Evolutionary conservation across 2,113 vertebrate genomes (phyloP).

Genomic region (Lucifuga dentata): DNA sequence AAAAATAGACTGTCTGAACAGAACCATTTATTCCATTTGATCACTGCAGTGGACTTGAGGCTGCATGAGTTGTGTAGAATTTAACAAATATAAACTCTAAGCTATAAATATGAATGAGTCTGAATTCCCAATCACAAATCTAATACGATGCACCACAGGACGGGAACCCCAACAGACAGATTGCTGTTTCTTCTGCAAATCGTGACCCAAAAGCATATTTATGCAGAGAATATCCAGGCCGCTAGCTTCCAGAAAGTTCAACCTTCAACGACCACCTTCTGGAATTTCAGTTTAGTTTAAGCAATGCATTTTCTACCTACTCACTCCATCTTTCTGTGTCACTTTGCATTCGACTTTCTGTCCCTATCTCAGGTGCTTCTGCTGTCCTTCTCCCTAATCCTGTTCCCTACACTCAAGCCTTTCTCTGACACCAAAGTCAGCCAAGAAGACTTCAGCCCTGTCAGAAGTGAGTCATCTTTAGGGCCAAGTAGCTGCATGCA

Average conservation of each 20-base stretch:
- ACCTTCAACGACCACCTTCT: too few relatives aligned
- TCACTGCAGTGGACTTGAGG: neutral
- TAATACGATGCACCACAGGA: neutral
- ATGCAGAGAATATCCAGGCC: neutral
- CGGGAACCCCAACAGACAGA: neutral
- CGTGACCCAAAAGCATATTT: neutral
- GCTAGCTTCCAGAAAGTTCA: neutral
- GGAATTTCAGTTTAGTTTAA: too few relatives aligned
- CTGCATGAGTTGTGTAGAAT: slow-evolving; percentile 1
- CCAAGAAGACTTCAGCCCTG: slow-evolving; percentile 87
- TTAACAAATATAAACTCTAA: slow-evolving; percentile 12
- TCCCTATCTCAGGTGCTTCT: slow-evolving; percentile 87
- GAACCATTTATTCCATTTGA: slow-evolving; percentile 23
- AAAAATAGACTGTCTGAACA: slow-evolving; percentile 8
- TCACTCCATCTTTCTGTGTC: too few relatives aligned
- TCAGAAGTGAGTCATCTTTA: slow-evolving; percentile 86
- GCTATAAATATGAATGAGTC: slow-evolving; percentile 30
- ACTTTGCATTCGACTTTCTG: slow-evolving; percentile 18
- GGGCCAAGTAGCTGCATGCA: slow-evolving; percentile 7
- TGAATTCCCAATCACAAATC: neutral
- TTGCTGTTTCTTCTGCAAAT: neutral
- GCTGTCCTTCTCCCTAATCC: slow-evolving; percentile 91
- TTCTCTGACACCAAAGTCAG: slow-evolving; percentile 85
- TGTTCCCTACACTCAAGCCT: slow-evolving; percentile 92
- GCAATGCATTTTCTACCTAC: too few relatives aligned